phyloP scores from a whole-genome alignment of 2,888 invertebrate genomes.

The Tillus elongatus region DNA sequence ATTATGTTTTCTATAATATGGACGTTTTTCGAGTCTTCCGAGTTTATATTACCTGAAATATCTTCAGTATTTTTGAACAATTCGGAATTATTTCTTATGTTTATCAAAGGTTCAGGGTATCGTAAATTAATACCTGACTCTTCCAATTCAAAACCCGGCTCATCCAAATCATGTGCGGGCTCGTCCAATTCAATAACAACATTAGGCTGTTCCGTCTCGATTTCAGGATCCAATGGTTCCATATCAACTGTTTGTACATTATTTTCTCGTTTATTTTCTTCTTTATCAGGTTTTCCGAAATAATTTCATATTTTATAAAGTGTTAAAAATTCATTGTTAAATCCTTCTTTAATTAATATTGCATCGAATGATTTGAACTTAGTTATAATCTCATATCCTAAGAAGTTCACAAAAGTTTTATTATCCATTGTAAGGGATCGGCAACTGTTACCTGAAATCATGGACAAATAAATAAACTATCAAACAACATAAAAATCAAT shows the following conservation, averaged over 20 bases:
- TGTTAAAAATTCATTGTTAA: conserved; percentile 15
- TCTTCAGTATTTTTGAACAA: no score
- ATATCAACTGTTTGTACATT: background rate
- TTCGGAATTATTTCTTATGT: no score
- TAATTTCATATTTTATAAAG: conserved; percentile 14
- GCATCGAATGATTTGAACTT: conserved; percentile 15
- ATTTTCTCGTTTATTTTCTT: conserved; percentile 3
- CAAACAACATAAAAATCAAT: no score
- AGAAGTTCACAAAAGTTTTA: conserved; percentile 11
- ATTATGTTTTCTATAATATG: conserved; percentile 11
- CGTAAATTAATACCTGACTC: background rate
- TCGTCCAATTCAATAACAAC: no score
- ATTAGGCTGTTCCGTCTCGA: no score
- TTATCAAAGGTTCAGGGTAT: no score
- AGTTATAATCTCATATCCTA: conserved; percentile 12
- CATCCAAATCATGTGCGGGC: background rate
- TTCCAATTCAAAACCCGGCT: background rate
- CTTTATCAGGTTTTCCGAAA: conserved; percentile 12
- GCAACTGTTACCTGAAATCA: conserved; percentile 11
- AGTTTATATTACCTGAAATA: no score
- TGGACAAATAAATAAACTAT: no score
- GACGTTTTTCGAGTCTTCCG: conserved; percentile 7
- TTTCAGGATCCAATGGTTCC: background rate
- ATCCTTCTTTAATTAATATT: conserved; percentile 14
- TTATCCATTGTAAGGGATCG: conserved; percentile 12